Evolutionary conservation across 2,888 invertebrate species (phyloP).

Genomic region (Acheta domesticus): DNA sequence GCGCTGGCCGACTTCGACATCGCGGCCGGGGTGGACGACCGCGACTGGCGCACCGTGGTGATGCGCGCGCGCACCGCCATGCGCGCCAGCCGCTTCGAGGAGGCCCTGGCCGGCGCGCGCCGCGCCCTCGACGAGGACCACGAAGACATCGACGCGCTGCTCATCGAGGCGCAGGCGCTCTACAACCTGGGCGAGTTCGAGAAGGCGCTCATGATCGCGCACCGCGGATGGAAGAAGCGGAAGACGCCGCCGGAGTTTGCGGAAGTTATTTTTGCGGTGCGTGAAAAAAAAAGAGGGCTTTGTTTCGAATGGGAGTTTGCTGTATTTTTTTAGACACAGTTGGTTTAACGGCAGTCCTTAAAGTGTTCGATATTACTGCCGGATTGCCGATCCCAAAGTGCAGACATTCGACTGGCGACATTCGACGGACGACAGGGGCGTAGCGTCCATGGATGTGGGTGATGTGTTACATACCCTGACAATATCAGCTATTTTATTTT

Average conservation of each 20-base stretch:
- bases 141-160: conserved; percentile 23
- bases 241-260: conserved; percentile 25
- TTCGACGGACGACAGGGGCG: too few relatives aligned
- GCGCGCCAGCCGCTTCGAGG: conserved; percentile 20
- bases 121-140: not conserved
- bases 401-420: too few relatives aligned
- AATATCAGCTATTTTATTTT: too few relatives aligned
- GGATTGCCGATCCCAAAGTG: too few relatives aligned
- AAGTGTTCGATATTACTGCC: too few relatives aligned
- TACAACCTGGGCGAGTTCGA: conserved; percentile 33
- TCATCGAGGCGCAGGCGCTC: conserved; percentile 27
- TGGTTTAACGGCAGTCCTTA: too few relatives aligned
- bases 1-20: not conserved
- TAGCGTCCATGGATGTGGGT: too few relatives aligned
- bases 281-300: not conserved
- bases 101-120: not conserved
- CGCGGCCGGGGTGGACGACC: not conserved
- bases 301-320: not conserved
- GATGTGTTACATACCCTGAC: too few relatives aligned
- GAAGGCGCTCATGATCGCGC: conserved; percentile 27
- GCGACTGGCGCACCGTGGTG: not conserved
- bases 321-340: not conserved
- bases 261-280: conserved; percentile 20
- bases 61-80: not conserved
- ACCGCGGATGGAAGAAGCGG: conserved; percentile 23